Base-by-base conservation (phyloP, 2,888 invertebrate species). In the Sphaerophoria rueppellii region DNA sequence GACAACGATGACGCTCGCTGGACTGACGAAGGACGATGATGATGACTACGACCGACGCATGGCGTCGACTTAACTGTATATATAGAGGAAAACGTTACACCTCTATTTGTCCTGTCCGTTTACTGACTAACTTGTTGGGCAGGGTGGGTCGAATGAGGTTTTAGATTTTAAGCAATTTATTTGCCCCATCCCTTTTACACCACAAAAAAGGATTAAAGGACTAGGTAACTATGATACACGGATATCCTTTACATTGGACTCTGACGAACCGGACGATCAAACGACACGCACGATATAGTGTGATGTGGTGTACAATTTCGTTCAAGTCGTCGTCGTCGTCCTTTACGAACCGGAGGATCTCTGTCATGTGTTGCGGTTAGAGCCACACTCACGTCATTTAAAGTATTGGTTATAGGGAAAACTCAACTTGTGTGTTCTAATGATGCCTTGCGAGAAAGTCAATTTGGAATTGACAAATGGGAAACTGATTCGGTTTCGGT, bases 81-180 rank as follows among this genome's bases (percentile, higher is more conserved):
- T 37, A 40, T 16, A 35, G 2, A 35, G 16, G 40, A 32, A n/a
- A 14, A 37, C 5, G 48, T 9, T 24, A 24, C 24, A 65, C 14
- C 65, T 43, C 65, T 65, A 35, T 9, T 40, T 58, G 12, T 50
- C 37, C 50, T 65, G 12, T 48, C 69, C 48, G 71, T 72, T 37
- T 16, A 54, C 60, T 72, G 63, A 32, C 63, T 75, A 60, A 73
- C 67, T 80, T 80, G 76, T 72, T 81, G 63, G 71, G 6, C 37
- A 37, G 57, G 58, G 72, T 69, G 48, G 63, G 4, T 6, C 12
- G 4, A 37, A 7, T 37, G 60, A 60, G 40, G 24, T 60, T 60
- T 40, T 43, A n/a, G 54, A n/a, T 80, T 76, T 72, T 70, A 50
- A 65, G 85, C 76, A 81, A 85, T 85, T 85, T 85, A 85, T 85